Conservation (phyloP, 2,113 vertebrate genomes). For the Alosa alosa region DNA sequence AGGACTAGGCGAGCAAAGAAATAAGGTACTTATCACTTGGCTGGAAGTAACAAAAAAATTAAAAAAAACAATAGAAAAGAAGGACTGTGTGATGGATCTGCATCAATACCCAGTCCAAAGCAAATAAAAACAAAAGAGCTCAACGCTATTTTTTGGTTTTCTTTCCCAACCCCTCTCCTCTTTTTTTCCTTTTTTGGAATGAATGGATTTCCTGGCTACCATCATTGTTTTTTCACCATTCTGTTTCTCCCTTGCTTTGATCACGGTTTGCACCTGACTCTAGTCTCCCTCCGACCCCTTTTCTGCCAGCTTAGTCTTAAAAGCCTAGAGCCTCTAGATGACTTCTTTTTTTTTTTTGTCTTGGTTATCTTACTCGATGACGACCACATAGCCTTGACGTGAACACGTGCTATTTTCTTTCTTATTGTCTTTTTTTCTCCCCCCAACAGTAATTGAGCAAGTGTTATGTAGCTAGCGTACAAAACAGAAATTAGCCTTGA, state of each 20-base stretch:
- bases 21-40: constrained; percentile 80
- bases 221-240: constrained; percentile 51
- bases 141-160: constrained; percentile 16
- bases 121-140: constrained; percentile 44
- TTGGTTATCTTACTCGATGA: not conserved
- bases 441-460: not conserved
- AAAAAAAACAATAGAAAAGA: constrained; percentile 6
- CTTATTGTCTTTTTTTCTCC: not conserved
- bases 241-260: constrained; percentile 42
- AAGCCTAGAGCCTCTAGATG: not conserved
- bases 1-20: constrained; percentile 84
- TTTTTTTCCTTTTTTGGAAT: constrained; percentile 41
- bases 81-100: constrained; percentile 69
- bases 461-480: not conserved
- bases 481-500: not conserved
- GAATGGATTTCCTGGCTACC: constrained; percentile 39
- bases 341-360: not conserved
- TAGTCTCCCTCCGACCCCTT: not conserved
- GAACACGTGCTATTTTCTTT: not conserved
- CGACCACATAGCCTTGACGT: not conserved
- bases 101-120: constrained; percentile 73
- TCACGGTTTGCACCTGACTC: constrained; percentile 42
- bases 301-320: not conserved
- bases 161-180: constrained; percentile 30
- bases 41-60: constrained; percentile 60